phyloP scores from a whole-genome alignment of 2,797 vertebrate species.

The Chelon auratus region DNA sequence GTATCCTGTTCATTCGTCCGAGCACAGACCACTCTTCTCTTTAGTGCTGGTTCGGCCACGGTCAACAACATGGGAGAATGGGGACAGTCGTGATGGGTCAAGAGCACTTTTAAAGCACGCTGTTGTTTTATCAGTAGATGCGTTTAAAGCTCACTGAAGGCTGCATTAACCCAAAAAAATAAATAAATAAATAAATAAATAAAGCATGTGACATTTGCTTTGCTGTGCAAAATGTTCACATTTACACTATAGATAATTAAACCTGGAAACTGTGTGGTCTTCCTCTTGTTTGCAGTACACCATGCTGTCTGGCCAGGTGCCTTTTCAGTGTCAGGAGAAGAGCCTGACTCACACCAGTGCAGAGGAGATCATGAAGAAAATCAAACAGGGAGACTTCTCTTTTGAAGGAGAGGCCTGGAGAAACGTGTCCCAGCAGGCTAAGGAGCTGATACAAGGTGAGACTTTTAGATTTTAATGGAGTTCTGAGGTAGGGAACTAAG shows the following conservation, averaged over 20 bases:
- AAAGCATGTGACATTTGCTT: neutral
- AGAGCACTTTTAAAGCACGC: constrained; percentile 33
- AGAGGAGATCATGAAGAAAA: constrained; percentile 98
- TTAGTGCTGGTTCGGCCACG: constrained; percentile 46
- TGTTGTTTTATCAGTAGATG: constrained; percentile 24
- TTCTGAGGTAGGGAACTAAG: no score
- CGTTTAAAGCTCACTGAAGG: constrained; percentile 14
- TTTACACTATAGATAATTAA: neutral
- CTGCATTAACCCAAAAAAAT: neutral
- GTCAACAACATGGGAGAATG: constrained; percentile 52
- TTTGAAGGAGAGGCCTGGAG: constrained; percentile 98
- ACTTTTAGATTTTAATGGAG: no score
- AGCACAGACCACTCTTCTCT: constrained; percentile 44
- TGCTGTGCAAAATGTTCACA: neutral
- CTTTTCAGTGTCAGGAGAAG: constrained; percentile 96
- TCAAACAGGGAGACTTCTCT: constrained; percentile 97
- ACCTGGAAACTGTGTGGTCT: neutral
- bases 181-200: no score
- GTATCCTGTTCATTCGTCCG: constrained; percentile 39
- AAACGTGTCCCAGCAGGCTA: constrained; percentile 96
- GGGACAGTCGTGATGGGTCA: constrained; percentile 53
- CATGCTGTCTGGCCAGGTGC: constrained; percentile 98
- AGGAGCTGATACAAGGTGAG: constrained; percentile 96
- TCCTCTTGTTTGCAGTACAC: constrained; percentile 89
- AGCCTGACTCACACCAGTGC: constrained; percentile 93